These are phyloP conservation scores for Drosophila rufa DNA, from an alignment of 1,140 invertebrate species.

Conservation along the genomic window DNA sequence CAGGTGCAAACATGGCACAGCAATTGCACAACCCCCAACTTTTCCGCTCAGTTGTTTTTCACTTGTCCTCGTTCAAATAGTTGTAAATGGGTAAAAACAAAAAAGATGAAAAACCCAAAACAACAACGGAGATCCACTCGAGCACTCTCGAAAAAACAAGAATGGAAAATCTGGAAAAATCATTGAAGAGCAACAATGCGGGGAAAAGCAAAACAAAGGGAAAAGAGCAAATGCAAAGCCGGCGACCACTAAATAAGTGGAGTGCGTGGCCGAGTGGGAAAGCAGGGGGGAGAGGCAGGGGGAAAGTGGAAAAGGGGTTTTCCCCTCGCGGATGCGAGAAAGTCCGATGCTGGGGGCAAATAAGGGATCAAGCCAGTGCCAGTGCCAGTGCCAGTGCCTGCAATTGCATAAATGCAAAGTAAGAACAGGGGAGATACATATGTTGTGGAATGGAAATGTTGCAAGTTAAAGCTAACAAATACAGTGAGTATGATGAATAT, in stretches of 20 bases:
- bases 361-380: slow-evolving; percentile 46
- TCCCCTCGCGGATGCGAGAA: slow-evolving; percentile 21
- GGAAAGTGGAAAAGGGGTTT: background rate
- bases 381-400: background rate
- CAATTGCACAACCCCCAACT: slow-evolving; percentile 6
- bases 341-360: slow-evolving; percentile 26
- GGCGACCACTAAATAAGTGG: slow-evolving; percentile 52
- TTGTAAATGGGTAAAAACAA: slow-evolving; percentile 59
- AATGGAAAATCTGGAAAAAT: slow-evolving; percentile 39
- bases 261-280: slow-evolving; percentile 35
- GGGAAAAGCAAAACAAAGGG: slow-evolving; percentile 22
- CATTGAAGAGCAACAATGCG: slow-evolving; percentile 47
- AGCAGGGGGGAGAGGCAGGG: background rate
- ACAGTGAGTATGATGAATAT: no score
- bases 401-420: background rate
- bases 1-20: slow-evolving; percentile 20
- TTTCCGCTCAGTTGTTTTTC: background rate
- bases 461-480: background rate
- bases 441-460: background rate
- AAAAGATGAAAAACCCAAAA: slow-evolving; percentile 30
- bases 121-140: slow-evolving; percentile 42
- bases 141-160: slow-evolving; percentile 15
- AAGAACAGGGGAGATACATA: background rate
- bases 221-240: slow-evolving; percentile 34
- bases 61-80: slow-evolving; percentile 38